Conservation (phyloP, 1,140 invertebrate species). For the Lepidurus packardi region DNA sequence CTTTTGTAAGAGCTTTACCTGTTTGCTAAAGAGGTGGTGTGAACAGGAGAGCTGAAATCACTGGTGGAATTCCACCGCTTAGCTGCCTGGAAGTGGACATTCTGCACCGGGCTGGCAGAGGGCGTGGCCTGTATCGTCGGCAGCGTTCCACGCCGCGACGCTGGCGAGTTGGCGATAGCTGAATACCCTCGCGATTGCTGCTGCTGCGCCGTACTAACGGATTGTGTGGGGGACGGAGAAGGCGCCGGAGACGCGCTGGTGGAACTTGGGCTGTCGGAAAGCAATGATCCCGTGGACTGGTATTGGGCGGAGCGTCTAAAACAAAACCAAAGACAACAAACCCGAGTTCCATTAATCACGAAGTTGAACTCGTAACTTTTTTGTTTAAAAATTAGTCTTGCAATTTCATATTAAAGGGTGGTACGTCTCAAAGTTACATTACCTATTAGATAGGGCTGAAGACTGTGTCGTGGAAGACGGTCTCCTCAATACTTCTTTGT, state of each 20-base stretch:
- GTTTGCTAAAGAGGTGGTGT: conserved; percentile 44
- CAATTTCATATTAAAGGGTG: background rate
- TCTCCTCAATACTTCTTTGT: conserved; percentile 8
- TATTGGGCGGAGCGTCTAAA: conserved; percentile 67
- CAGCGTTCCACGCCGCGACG: conserved; percentile 31
- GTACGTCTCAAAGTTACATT: background rate
- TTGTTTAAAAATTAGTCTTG: background rate
- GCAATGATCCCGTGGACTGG: conserved; percentile 75
- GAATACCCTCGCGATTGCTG: conserved; percentile 32
- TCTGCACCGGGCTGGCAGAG: conserved; percentile 35
- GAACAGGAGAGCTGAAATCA: conserved; percentile 55
- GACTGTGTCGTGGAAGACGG: background rate
- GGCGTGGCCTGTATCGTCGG: conserved; percentile 40
- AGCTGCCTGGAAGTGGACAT: conserved; percentile 43
- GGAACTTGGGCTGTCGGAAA: conserved; percentile 75
- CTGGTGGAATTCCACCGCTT: conserved; percentile 79
- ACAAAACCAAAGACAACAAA: conserved; percentile 36
- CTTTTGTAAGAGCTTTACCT: conserved; percentile 47
- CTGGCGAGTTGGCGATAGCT: conserved; percentile 41
- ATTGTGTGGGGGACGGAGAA: conserved; percentile 70
- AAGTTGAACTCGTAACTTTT: background rate
- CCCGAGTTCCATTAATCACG: background rate
- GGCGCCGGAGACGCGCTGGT: conserved; percentile 72
- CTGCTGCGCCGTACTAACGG: conserved; percentile 45
- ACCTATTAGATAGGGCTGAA: conserved; percentile 19